Evolutionary conservation across 1,140 invertebrate species (phyloP).

Genomic region (Leptonema lineaticorne): DNA sequence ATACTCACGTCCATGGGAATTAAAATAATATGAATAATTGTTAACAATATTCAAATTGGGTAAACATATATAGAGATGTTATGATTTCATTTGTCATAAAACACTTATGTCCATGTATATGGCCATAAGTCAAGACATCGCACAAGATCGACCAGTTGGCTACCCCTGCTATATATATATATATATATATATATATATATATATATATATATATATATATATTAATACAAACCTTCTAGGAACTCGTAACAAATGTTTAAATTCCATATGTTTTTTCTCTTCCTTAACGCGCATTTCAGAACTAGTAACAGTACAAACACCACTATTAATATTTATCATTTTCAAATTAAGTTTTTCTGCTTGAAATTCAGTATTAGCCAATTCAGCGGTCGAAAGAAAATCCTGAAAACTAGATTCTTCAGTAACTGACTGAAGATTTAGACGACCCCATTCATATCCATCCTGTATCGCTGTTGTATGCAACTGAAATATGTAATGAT

Average conservation of each 20-base stretch:
- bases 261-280: constrained; percentile 26
- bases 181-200: too few species aligned
- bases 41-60: too few species aligned
- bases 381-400: constrained; percentile 89
- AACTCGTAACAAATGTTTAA: constrained; percentile 43
- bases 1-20: too few species aligned
- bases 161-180: too few species aligned
- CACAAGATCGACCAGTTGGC: too few species aligned
- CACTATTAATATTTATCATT: constrained; percentile 43
- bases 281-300: constrained; percentile 25
- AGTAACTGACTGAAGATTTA: constrained; percentile 92
- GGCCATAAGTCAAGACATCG: too few species aligned
- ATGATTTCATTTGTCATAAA: too few species aligned
- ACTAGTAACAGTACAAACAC: constrained; percentile 22
- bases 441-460: constrained; percentile 84
- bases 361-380: constrained; percentile 91
- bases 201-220: background rate
- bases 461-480: constrained; percentile 87
- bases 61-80: too few species aligned
- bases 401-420: constrained; percentile 95
- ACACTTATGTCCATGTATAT: too few species aligned
- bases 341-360: constrained; percentile 85
- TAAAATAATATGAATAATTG: too few species aligned
- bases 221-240: constrained; percentile 49
- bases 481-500: constrained; percentile 67